These are phyloP conservation scores for Ailuropoda melanoleuca DNA, from an alignment of 2,113 vertebrate species.

Conservation along the genomic window DNA sequence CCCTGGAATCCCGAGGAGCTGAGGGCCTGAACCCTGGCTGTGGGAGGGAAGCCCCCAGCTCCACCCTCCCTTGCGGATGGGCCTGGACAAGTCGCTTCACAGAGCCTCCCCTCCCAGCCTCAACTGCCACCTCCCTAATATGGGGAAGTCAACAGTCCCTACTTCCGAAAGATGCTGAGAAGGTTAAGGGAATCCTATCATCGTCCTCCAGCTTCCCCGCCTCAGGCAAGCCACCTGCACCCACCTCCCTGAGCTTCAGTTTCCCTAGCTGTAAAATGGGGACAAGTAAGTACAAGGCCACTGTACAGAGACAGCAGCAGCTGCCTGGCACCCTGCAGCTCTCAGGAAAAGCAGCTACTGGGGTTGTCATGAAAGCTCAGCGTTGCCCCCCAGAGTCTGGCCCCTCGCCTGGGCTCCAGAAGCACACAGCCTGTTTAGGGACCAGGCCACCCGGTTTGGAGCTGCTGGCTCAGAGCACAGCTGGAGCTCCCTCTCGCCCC, in stretches of 20 bases:
- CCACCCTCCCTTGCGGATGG: neutral
- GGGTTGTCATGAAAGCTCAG: neutral
- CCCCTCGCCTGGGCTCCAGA: neutral
- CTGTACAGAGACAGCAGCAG: neutral
- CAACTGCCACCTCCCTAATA: neutral
- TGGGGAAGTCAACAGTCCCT: neutral
- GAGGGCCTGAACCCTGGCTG: neutral
- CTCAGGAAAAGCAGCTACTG: neutral
- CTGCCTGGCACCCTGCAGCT: neutral
- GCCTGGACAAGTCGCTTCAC: no score
- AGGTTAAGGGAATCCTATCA: neutral
- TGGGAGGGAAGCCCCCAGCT: neutral
- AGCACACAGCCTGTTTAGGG: neutral
- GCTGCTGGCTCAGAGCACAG: neutral
- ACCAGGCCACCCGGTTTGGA: neutral
- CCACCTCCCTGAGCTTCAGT: neutral
- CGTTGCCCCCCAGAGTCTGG: neutral
- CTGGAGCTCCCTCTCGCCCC: neutral
- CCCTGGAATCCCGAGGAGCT: fast-evolving
- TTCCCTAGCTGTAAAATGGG: neutral
- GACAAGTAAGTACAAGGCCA: neutral
- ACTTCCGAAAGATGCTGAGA: neutral
- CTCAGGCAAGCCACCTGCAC: neutral
- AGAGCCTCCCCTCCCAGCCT: neutral
- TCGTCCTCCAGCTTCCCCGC: neutral